Evolutionary conservation across 2,797 vertebrate genomes (phyloP), one percentile per base, ranked within the genome.

Genomic region (Gobio occitaniae): DNA sequence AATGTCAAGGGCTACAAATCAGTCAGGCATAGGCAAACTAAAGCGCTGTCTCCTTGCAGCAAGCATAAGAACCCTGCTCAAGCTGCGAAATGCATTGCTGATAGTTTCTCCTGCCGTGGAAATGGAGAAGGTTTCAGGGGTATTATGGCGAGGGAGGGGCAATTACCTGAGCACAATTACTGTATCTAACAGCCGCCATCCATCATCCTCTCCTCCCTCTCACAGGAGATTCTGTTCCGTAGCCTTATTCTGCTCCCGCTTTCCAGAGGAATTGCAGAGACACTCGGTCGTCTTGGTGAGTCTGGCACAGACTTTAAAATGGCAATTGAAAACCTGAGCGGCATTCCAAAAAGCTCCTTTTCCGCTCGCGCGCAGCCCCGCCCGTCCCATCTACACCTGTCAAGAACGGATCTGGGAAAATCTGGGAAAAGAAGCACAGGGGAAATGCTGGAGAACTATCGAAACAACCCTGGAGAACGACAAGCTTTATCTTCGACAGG

Each of bases 141-240:
- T 79, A 76, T 86, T 86, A 79, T 78, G 41, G 80, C n/a, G 29
- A 63, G 81, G 87, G 83, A 86, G 85, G 86, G 86, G 92, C 93
- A 94, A 95, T 95, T 95, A 95, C 94, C 94, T 94, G 94, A 93
- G 93, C 93, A 94, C 94, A 95, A 95, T 95, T 95, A 95, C 94
- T 87, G 92, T 88, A 74, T 93, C 94, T 94, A 95, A 95, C 93
- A 95, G 93, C 92, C 87, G 66, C 89, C 93, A 95, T 96, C 95
- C 94, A 95, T 95, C 95, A 95, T 92, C 90, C 88, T 91, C 91
- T 92, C 90, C 90, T 90, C 91, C 92, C 90, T 87, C 89, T 88
- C 90, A 91, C 93, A 92, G 91, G 83, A 91, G 91, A 61, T 59
- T 83, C 75, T 4, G 12, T 87, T 87, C 25, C 54, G 21, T 41